phyloP scores from a whole-genome alignment of 2,888 invertebrate species.

The Caenorhabditis drosophilae region DNA sequence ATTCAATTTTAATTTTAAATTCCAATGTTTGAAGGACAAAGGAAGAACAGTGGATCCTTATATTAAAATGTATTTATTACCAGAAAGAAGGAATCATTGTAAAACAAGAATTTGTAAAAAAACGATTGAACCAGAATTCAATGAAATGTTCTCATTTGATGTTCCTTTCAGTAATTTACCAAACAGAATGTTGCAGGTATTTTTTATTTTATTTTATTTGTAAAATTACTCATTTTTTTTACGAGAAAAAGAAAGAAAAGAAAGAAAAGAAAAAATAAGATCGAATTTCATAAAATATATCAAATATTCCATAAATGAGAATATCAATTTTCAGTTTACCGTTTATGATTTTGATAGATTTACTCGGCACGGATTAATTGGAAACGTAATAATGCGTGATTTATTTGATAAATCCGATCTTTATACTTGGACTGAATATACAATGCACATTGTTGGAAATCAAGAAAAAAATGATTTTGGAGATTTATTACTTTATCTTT shows the following conservation, averaged over 20 bases:
- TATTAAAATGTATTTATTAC: conserved; percentile 83
- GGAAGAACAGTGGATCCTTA: conserved; percentile 86
- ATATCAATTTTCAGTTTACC: conserved; percentile 82
- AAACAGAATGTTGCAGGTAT: conserved; percentile 76
- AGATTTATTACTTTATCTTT: conserved; percentile 87
- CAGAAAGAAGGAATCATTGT: conserved; percentile 84
- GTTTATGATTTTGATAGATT: conserved; percentile 88
- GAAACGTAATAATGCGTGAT: conserved; percentile 82
- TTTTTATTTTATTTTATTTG: background rate
- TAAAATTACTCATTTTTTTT: background rate
- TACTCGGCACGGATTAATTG: conserved; percentile 83
- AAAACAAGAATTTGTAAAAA: conserved; percentile 77
- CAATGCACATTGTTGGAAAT: conserved; percentile 83
- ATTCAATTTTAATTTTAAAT: too few relatives aligned
- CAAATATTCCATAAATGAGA: too few relatives aligned
- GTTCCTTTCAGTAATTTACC: conserved; percentile 80
- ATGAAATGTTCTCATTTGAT: conserved; percentile 80
- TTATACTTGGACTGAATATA: conserved; percentile 82
- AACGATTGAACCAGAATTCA: conserved; percentile 61
- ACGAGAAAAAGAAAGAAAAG: background rate
- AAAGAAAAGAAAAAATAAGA: background rate
- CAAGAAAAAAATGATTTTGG: conserved; percentile 87
- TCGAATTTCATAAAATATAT: too few relatives aligned
- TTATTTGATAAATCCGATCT: conserved; percentile 81
- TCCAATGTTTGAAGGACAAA: too few relatives aligned